Base-by-base conservation (phyloP, 2,797 vertebrate genomes). In the Tadarida brasiliensis region DNA sequence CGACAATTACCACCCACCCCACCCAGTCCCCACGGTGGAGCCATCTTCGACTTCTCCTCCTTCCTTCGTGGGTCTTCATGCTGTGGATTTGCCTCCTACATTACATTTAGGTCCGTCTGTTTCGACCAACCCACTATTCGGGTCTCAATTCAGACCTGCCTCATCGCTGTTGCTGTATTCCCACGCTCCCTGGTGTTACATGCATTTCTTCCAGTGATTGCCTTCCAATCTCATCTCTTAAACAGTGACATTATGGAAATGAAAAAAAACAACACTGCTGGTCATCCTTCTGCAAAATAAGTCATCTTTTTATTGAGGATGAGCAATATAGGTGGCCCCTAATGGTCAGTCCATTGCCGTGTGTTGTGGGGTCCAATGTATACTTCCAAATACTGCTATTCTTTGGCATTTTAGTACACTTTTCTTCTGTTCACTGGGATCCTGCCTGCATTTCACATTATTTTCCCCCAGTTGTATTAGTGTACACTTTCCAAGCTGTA, bases 381-480 rank as follows among this genome's bases (percentile, higher is more conserved):
- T 22, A 30, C 39, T 73, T 65, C 63, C 35, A 51, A 82, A 77
- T 12, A 80, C 2, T 30, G 47, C 10, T 90, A 47, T 74, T 49
- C 65, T 94, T 61, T 44, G 67, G 65, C 82, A 89, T 39, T 77
- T 54, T 67, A 20, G 49, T 30, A 19, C 33, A 84, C 7, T 2
- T 73, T 95, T 90, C 87, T 90, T 81, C 83, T 74, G 57, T 54
- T 71, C 78, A 44, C 33, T 74, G 26, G 65, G 63, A 35, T 84
- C 94, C 96, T 95, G 96, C 93, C 95, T 95, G 96, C 30, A 26
- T 91, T 95, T 95, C 81, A 83, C 92, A 91, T 97, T 92, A 96
- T 71, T 93, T 94, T 35, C 11, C 65, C 61, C 85, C 89, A 87
- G 76, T 67, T 85, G 63, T 33, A 70, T 70, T 90, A 59, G 47